Evolutionary conservation across 2,113 vertebrate species (phyloP).

Genomic region (Orcinus orca): DNA sequence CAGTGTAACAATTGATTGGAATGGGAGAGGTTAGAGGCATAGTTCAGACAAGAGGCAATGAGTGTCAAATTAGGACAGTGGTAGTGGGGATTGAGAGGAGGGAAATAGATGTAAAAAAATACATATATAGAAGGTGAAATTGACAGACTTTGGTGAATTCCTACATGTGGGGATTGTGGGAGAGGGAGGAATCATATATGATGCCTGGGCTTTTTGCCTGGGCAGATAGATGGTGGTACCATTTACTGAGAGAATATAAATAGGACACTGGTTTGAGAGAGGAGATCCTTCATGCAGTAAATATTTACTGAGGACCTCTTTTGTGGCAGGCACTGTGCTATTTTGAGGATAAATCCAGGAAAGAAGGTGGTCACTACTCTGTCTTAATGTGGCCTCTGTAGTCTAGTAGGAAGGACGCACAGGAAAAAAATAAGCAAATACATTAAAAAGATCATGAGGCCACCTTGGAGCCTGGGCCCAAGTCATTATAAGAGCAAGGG

Average conservation of each 20-base stretch:
- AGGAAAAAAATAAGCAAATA: background rate
- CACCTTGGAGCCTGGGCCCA: background rate
- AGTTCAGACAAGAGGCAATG: background rate
- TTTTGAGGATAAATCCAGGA: background rate
- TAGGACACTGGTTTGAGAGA: background rate
- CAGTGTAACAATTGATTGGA: background rate
- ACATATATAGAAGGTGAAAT: background rate
- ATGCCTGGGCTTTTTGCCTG: background rate
- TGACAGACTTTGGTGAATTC: background rate
- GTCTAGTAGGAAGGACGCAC: background rate
- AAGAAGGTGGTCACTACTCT: background rate
- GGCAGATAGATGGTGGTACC: background rate
- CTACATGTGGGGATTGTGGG: background rate
- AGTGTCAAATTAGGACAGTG: background rate
- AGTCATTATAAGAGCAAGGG: background rate
- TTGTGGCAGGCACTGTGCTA: background rate
- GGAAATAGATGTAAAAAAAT: background rate
- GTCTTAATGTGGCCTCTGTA: background rate
- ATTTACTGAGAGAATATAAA: background rate
- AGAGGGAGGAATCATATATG: background rate
- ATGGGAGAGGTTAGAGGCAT: background rate
- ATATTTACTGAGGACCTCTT: background rate
- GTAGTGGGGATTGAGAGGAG: background rate
- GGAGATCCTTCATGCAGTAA: background rate
- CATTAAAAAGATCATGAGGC: background rate